Conservation (phyloP, 2,797 vertebrate species). For the Hippopotamyrus pictus region DNA sequence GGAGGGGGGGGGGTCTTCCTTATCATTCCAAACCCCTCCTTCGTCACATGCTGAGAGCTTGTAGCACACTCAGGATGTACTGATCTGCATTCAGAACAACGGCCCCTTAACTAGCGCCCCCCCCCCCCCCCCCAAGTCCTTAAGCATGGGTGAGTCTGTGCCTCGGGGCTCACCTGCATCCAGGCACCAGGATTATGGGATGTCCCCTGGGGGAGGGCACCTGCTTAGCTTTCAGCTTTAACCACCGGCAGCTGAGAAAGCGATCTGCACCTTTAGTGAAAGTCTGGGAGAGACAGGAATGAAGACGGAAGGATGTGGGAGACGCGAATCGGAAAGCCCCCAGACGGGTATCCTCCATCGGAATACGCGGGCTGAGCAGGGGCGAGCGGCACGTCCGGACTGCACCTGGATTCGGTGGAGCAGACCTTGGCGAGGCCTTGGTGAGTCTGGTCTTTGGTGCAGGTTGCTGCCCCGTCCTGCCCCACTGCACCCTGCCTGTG, state of each 20-base stretch:
- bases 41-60: not conserved
- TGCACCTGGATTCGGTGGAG: not conserved
- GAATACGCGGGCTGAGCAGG: not conserved
- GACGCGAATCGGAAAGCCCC: not conserved
- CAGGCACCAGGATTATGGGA: not conserved
- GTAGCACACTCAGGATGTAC: not conserved
- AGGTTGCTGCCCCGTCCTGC: not conserved
- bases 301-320: not conserved
- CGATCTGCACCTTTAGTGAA: constrained; percentile 8
- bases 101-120: not conserved
- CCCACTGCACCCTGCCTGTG: not conserved
- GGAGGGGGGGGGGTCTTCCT: not conserved
- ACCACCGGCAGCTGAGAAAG: constrained; percentile 19
- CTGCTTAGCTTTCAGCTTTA: constrained; percentile 16
- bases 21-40: not conserved
- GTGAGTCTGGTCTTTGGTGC: not conserved
- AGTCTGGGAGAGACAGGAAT: not conserved
- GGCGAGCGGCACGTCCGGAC: not conserved
- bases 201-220: not conserved
- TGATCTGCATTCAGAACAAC: not conserved
- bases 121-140: not conserved
- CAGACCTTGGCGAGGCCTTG: not conserved
- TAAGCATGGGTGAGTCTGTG: not conserved
- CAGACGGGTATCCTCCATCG: not conserved
- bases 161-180: not conserved